These are phyloP conservation scores for Dryococelus australis DNA, from an alignment of 2,888 invertebrate species.

Conservation along the genomic window DNA sequence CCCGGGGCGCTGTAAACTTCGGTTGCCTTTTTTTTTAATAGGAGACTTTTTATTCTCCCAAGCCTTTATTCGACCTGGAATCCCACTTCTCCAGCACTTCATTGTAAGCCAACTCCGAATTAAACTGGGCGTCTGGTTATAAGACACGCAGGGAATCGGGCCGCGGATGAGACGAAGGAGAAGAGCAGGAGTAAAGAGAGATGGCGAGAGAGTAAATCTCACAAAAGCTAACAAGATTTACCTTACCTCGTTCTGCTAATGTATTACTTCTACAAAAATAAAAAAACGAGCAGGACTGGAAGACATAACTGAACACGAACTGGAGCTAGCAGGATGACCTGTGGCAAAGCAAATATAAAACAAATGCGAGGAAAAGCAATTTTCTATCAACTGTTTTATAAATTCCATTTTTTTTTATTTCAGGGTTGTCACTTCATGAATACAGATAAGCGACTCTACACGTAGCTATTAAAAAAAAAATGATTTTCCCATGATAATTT, in stretches of 20 bases:
- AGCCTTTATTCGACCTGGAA: not conserved
- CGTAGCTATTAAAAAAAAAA: too few species aligned
- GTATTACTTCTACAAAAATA: not conserved
- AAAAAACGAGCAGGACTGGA: not conserved
- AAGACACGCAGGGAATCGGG: not conserved
- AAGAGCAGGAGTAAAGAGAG: not conserved
- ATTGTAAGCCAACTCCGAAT: constrained; percentile 7
- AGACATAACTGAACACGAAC: not conserved
- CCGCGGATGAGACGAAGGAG: not conserved
- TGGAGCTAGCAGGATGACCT: not conserved
- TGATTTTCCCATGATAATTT: too few species aligned
- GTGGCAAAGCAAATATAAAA: not conserved
- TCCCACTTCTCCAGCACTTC: not conserved
- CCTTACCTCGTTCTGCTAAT: not conserved
- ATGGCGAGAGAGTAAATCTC: not conserved
- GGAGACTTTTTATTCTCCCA: not conserved
- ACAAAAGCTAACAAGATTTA: not conserved
- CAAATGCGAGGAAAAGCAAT: too few species aligned
- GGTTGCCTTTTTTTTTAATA: not conserved
- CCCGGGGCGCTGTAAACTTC: not conserved
- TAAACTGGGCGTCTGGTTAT: not conserved
- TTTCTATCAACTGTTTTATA: too few species aligned
- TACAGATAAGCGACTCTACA: too few species aligned
- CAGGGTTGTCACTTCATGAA: too few species aligned
- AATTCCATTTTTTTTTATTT: too few species aligned